Conservation (phyloP, 2,888 invertebrate genomes). For the Caradrina kadenii region DNA sequence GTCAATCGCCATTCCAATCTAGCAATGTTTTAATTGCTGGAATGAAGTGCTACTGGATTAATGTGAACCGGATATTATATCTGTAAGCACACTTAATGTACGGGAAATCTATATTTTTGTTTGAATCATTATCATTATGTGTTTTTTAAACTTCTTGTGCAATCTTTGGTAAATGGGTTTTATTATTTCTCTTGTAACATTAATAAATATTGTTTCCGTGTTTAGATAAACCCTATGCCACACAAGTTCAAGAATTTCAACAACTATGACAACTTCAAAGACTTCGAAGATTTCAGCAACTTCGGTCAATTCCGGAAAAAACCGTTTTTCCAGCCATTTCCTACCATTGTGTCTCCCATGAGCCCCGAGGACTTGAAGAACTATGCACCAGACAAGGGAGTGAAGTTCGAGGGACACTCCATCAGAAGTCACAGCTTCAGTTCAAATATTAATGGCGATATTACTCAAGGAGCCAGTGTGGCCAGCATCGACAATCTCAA, state of each 20-base stretch:
- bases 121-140: too few species aligned
- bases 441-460: conserved; percentile 38
- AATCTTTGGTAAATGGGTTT: background rate
- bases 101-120: too few species aligned
- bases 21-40: too few species aligned
- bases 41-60: too few species aligned
- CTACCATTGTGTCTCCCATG: conserved; percentile 1
- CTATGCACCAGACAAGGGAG: conserved; percentile 26
- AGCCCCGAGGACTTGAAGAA: conserved; percentile 30
- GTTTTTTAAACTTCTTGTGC: background rate
- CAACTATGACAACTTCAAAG: background rate
- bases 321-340: background rate
- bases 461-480: conserved; percentile 26
- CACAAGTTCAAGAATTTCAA: background rate
- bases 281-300: too few species aligned
- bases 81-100: too few species aligned
- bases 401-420: conserved; percentile 9
- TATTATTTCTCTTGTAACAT: background rate
- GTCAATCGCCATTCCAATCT: too few species aligned
- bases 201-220: conserved; percentile 1
- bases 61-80: too few species aligned
- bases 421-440: background rate
- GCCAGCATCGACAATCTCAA: conserved; percentile 37
- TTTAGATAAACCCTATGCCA: conserved; percentile 26
- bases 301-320: background rate